Conservation (phyloP, 2,888 invertebrate genomes). For the Venustoraphidia nigricollis region DNA sequence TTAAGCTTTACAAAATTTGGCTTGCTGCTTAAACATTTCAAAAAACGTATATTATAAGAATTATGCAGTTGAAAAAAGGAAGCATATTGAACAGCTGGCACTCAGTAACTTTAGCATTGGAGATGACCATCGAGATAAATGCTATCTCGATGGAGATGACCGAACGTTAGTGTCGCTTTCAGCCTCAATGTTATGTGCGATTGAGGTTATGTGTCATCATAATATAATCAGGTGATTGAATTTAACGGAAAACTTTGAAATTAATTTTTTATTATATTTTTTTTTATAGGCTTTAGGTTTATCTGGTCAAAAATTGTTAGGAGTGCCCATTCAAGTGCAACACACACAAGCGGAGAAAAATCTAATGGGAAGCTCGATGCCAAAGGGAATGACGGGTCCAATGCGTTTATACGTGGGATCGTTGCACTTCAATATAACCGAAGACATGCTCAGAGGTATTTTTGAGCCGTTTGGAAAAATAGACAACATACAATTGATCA, state of each 20-base stretch:
- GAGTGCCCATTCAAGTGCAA: conserved; percentile 95
- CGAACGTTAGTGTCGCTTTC: too few relatives aligned
- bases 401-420: conserved; percentile 96
- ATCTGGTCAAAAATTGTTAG: conserved; percentile 87
- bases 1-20: too few relatives aligned
- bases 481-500: conserved; percentile 86
- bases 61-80: too few relatives aligned
- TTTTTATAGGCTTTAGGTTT: conserved; percentile 73
- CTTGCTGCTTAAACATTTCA: too few relatives aligned
- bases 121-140: too few relatives aligned
- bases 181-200: too few relatives aligned
- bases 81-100: too few relatives aligned
- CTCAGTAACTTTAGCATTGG: too few relatives aligned
- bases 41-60: too few relatives aligned
- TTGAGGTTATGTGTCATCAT: too few relatives aligned
- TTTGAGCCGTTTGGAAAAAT: conserved; percentile 99
- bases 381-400: conserved; percentile 81
- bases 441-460: conserved; percentile 95
- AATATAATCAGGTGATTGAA: too few relatives aligned
- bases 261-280: conserved; percentile 1
- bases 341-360: conserved; percentile 94
- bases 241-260: background rate
- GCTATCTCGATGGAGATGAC: too few relatives aligned
- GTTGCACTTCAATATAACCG: conserved; percentile 94
- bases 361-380: conserved; percentile 75